Base-by-base conservation (phyloP, 2,888 invertebrate genomes). In the Hydropsyche betteni region DNA sequence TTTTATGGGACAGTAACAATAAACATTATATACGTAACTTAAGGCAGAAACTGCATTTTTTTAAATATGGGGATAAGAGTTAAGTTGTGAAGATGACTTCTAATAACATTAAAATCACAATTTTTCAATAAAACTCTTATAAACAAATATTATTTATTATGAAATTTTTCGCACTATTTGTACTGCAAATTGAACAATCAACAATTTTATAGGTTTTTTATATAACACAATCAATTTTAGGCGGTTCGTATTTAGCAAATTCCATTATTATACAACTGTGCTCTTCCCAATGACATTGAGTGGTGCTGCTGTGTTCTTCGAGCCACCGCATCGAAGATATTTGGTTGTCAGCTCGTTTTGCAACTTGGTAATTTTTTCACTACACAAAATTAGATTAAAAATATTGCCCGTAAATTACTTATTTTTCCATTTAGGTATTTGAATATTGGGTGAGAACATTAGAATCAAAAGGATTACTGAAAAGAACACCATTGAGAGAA, bases 371-470 rank as follows among this genome's bases (percentile, higher is more conserved):
- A 84, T 85, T 38, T 52, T 73, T 51, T 24, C 51, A 61, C 7
- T 51, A 44, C 5, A 38, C 36, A 51, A 70, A 12, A 52, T n/a
- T 1, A 53, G 5, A 58, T 58, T 16, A 24, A 16, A 14, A 14
- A 69, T 70, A 24, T 24, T 24, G 24, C 24, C 24, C 24, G 24
- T 24, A 44, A 6, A 33, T n/a, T 6, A 10, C 14, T 52, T 34
- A 53, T 53, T 53, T 33, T 78, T 83, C 4, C 83, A 58, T 24
- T 24, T 80, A 88, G 88, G 86, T 87, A 6, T 86, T 88, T 80
- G 88, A 88, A 81, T 87, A 87, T 80, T 87, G 87, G 87, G 76
- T 85, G 74, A 81, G 86, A 6, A 87, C 87, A 24, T 81, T 87
- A 81, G 86, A 87, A 83, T 85, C 86, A 84, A 87, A 87, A 80